phyloP scores from a whole-genome alignment of 53 echinoderm and acorn worm genomes.

The Antedon mediterranea region DNA sequence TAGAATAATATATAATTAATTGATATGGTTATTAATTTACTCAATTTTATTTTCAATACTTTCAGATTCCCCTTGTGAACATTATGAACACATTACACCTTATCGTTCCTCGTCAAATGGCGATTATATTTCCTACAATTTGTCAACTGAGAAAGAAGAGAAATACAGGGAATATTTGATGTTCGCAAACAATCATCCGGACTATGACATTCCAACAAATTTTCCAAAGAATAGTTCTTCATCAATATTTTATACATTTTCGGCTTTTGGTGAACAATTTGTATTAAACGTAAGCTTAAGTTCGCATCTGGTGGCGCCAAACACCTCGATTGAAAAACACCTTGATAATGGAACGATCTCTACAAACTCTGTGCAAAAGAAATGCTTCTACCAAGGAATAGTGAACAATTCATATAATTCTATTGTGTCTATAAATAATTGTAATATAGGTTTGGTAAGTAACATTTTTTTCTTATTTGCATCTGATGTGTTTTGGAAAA shows the following conservation, averaged over 20 bases:
- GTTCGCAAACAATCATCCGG: neutral
- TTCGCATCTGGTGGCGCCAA: neutral
- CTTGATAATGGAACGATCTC: neutral
- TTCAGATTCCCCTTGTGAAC: neutral
- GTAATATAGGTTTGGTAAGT: neutral
- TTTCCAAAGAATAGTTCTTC: neutral
- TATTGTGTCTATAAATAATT: neutral
- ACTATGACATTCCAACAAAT: neutral
- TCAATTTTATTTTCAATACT: neutral
- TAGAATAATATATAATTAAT: no score
- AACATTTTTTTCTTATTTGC: no score
- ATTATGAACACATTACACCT: constrained; percentile 17
- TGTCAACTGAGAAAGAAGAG: constrained; percentile 22
- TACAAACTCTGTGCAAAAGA: neutral
- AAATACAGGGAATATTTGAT: neutral
- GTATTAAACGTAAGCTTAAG: neutral
- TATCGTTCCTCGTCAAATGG: constrained; percentile 18
- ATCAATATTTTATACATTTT: neutral
- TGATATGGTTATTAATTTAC: no score
- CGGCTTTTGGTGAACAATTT: neutral
- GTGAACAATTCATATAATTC: neutral
- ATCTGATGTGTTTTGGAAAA: no score
- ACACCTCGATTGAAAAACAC: neutral
- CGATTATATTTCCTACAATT: constrained; percentile 16
- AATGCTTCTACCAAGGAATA: neutral